phyloP scores from a whole-genome alignment of 2,797 vertebrate species.

The Sebastes matsubarae region DNA sequence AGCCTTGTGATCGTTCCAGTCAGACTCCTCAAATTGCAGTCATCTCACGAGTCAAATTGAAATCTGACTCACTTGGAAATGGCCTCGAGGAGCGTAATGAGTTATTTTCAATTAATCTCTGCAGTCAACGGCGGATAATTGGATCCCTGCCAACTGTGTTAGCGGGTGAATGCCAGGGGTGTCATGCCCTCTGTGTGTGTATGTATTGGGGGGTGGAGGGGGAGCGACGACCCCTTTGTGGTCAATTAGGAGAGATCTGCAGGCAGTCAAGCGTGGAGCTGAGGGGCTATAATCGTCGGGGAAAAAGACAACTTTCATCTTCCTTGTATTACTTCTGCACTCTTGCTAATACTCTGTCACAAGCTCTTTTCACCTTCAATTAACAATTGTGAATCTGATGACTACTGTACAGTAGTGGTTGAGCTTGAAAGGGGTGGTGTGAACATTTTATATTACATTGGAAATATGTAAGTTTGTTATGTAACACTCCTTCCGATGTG shows the following conservation, averaged over 20 bases:
- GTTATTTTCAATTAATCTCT: constrained; percentile 64
- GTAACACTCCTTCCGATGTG: not conserved
- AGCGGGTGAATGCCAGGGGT: constrained; percentile 50
- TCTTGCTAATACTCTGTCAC: not conserved
- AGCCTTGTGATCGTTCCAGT: constrained; percentile 11
- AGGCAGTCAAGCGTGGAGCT: constrained; percentile 9
- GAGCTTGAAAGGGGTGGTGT: not conserved
- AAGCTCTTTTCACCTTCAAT: not conserved
- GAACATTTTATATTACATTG: not conserved
- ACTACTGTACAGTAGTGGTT: not conserved
- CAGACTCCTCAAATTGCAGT: constrained; percentile 2
- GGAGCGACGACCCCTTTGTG: constrained; percentile 22
- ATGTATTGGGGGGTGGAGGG: not conserved
- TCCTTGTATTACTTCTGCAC: not conserved
- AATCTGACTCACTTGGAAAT: constrained; percentile 32
- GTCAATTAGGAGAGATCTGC: constrained; percentile 47
- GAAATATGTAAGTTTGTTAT: not conserved
- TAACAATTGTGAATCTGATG: not conserved
- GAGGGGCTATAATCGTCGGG: not conserved
- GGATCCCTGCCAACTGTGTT: constrained; percentile 67
- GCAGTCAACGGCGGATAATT: constrained; percentile 46
- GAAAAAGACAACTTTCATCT: constrained; percentile 10
- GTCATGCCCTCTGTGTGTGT: not conserved
- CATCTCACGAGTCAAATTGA: constrained; percentile 40
- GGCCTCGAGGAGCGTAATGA: constrained; percentile 49